phyloP scores from a whole-genome alignment of 2,113 vertebrate species.

The Columbina picui region DNA sequence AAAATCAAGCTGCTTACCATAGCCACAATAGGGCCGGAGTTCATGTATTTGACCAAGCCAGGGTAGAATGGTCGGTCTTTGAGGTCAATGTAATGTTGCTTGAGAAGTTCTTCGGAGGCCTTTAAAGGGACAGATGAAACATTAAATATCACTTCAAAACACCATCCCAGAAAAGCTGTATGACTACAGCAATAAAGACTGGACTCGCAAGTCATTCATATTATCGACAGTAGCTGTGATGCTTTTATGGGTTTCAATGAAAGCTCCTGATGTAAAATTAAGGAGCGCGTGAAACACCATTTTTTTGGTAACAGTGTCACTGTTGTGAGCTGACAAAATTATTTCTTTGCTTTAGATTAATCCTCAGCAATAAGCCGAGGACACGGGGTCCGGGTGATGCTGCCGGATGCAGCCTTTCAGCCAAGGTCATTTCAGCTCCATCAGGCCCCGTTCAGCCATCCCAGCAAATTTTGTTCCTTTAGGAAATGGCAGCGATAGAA shows the following conservation, averaged over 20 bases:
- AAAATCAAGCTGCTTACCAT: conserved; percentile 81
- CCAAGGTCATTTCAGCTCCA: neutral
- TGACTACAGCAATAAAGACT: accelerated
- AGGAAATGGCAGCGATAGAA: accelerated
- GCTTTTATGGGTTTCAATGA: accelerated
- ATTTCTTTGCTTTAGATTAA: neutral
- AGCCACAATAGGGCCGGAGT: conserved; percentile 89
- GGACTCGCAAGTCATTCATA: accelerated
- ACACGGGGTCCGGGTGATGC: accelerated
- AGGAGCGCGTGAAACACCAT: accelerated
- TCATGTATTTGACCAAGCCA: conserved; percentile 88
- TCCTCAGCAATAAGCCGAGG: neutral
- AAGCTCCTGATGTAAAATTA: accelerated
- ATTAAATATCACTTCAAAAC: neutral
- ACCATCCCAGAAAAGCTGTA: accelerated
- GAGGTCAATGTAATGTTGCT: conserved; percentile 87
- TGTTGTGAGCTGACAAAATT: accelerated
- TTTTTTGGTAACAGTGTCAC: accelerated
- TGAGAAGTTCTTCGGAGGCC: conserved; percentile 87
- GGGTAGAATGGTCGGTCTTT: conserved; percentile 90
- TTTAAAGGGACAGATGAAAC: conserved; percentile 17
- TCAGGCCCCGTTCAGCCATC: accelerated
- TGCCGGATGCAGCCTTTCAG: accelerated
- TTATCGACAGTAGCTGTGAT: accelerated
- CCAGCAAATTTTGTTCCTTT: accelerated